Conservation (phyloP, 2,888 invertebrate genomes). For the Ecliptopera silaceata region DNA sequence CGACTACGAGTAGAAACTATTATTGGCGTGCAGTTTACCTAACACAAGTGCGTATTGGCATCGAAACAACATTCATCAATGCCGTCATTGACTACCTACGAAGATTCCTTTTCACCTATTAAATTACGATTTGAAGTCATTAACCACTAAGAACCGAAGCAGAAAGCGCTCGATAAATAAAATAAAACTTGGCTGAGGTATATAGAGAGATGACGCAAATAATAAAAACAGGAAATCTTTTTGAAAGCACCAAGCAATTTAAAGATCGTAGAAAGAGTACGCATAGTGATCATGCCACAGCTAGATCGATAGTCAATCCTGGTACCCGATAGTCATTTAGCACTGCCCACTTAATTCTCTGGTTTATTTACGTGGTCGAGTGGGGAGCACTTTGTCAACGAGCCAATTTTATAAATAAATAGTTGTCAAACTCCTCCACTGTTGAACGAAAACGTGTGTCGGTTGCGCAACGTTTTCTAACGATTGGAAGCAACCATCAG, state of each 20-base stretch:
- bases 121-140: too few relatives aligned
- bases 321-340: constrained; percentile 43
- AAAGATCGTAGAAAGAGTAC: constrained; percentile 1
- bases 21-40: constrained; percentile 26
- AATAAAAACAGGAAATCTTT: constrained; percentile 17
- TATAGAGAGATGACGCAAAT: constrained; percentile 10
- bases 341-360: constrained; percentile 53
- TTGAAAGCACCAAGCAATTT: constrained; percentile 5
- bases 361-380: constrained; percentile 57
- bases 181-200: neutral
- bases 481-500: neutral
- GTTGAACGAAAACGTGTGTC: constrained; percentile 36
- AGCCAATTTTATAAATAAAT: constrained; percentile 72
- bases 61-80: constrained; percentile 12
- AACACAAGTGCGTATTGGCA: constrained; percentile 16
- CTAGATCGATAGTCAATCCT: constrained; percentile 27
- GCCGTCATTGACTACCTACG: neutral
- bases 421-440: constrained; percentile 60
- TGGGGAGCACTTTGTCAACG: constrained; percentile 60
- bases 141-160: too few relatives aligned
- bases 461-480: constrained; percentile 48
- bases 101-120: neutral
- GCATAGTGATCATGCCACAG: constrained; percentile 20
- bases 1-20: constrained; percentile 26
- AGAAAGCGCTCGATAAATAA: neutral